A percentile compares a stretch with the other conserved stretches of the same genome.
Evolutionary conservation across 2,888 invertebrate genomes (phyloP).

Genomic region (Sclerodermus sp.): DNA sequence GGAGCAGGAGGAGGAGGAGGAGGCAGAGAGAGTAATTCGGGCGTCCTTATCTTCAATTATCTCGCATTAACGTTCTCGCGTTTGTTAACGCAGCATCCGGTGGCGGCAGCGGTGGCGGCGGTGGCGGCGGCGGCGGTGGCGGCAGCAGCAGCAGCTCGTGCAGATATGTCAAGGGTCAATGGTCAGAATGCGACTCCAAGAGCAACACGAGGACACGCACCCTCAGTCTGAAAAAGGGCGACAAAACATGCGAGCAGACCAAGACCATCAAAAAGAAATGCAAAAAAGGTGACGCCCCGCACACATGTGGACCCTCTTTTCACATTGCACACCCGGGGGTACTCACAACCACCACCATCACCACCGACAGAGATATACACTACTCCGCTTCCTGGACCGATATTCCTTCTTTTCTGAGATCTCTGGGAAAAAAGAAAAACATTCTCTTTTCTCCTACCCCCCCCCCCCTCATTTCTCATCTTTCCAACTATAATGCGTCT

Average conservation of each 20-base stretch:
- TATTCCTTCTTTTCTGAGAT: too few relatives aligned
- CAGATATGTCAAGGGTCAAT: conserved; percentile 82
- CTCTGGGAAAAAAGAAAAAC: too few relatives aligned
- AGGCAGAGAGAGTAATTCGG: background rate
- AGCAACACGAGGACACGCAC: conserved; percentile 81
- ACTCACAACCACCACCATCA: too few relatives aligned
- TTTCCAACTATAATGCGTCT: too few relatives aligned
- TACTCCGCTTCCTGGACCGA: too few relatives aligned
- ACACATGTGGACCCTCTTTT: too few relatives aligned
- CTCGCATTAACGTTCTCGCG: conserved; percentile 31
- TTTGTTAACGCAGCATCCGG: conserved; percentile 49
- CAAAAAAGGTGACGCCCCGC: conserved; percentile 83
- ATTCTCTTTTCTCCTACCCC: too few relatives aligned
- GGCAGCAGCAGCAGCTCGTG: conserved; percentile 65
- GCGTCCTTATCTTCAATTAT: conserved; percentile 22
- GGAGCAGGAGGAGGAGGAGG: too few relatives aligned
- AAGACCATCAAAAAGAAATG: conserved; percentile 89
- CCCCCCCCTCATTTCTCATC: too few relatives aligned
- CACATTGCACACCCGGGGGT: too few relatives aligned
- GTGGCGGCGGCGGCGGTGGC: background rate
- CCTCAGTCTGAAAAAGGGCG: conserved; percentile 83
- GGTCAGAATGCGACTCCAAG: conserved; percentile 86
- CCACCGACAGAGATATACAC: too few relatives aligned
- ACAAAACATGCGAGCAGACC: conserved; percentile 77
- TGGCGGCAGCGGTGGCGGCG: conserved; percentile 17